A percentile compares a stretch with the other conserved stretches of the same genome.
These are phyloP conservation scores for Zosterops borbonicus DNA, from an alignment of 2,113 vertebrate genomes.

Conservation along the genomic window DNA sequence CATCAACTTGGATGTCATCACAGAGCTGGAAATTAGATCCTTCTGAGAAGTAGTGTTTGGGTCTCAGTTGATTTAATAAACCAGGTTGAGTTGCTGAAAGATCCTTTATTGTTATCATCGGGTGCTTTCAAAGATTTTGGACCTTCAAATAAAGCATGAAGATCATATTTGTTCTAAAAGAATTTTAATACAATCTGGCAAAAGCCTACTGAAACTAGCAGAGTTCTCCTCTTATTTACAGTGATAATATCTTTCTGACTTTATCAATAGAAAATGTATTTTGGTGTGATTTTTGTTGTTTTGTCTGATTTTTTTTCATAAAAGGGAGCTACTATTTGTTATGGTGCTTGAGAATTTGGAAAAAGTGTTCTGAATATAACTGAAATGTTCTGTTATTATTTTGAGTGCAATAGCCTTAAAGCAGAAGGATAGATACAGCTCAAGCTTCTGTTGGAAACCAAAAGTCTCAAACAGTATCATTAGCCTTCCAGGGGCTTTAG, in stretches of 20 bases:
- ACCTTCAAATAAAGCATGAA: not conserved
- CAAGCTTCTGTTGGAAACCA: not conserved
- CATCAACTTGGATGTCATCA: not conserved
- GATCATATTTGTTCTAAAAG: not conserved
- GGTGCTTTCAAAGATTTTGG: not conserved
- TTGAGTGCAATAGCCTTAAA: not conserved
- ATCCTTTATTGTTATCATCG: not conserved
- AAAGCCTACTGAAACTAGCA: not conserved
- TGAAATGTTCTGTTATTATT: not conserved
- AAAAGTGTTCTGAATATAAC: not conserved
- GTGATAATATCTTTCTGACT: not conserved
- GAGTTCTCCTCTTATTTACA: not conserved
- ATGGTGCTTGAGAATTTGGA: not conserved
- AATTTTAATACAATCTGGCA: not conserved
- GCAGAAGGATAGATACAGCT: not conserved
- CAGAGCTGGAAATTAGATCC: not conserved
- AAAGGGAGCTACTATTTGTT: not conserved
- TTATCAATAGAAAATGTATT: not conserved
- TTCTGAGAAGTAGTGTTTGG: not conserved
- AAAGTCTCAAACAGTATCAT: not conserved
- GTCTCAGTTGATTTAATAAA: not conserved
- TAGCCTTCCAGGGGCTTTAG: not conserved
- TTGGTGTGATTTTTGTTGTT: not conserved
- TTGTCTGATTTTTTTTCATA: not conserved
- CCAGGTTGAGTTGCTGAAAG: not conserved